Evolutionary conservation across 2,113 vertebrate genomes (phyloP).

Genomic region (Hyperopisus bebe): DNA sequence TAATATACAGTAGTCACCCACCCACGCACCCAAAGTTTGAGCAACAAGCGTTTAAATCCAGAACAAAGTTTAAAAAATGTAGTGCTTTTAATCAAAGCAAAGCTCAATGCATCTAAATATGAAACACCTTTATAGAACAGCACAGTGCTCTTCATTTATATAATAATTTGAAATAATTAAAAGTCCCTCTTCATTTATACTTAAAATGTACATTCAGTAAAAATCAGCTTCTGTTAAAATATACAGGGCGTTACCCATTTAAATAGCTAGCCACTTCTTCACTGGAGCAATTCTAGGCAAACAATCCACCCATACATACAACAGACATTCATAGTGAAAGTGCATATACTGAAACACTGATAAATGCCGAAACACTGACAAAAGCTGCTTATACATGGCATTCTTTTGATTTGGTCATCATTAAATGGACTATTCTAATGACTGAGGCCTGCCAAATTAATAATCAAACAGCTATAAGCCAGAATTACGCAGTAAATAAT

Average conservation of each 20-base stretch:
- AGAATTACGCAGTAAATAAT: background rate
- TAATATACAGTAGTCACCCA: background rate
- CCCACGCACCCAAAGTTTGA: background rate
- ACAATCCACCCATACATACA: background rate
- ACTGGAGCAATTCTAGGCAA: background rate
- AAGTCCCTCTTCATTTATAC: background rate
- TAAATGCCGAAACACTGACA: background rate
- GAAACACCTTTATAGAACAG: background rate
- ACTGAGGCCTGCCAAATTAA: background rate
- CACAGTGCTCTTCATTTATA: background rate
- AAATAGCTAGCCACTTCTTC: background rate
- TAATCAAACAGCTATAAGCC: background rate
- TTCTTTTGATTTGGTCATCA: background rate
- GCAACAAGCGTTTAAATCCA: background rate
- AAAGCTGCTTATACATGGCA: background rate
- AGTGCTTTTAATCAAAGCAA: background rate
- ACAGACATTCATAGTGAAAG: background rate
- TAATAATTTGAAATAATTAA: background rate
- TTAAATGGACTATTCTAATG: constrained; percentile 1
- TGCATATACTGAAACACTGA: background rate
- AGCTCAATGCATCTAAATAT: background rate
- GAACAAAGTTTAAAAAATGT: background rate
- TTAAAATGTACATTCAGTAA: background rate
- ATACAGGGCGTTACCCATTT: background rate
- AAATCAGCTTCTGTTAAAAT: background rate